Percentiles rank a stretch among this genome's conserved stretches.
phyloP scores from a whole-genome alignment of 2,888 invertebrate species.

The Tortrix viridana region DNA sequence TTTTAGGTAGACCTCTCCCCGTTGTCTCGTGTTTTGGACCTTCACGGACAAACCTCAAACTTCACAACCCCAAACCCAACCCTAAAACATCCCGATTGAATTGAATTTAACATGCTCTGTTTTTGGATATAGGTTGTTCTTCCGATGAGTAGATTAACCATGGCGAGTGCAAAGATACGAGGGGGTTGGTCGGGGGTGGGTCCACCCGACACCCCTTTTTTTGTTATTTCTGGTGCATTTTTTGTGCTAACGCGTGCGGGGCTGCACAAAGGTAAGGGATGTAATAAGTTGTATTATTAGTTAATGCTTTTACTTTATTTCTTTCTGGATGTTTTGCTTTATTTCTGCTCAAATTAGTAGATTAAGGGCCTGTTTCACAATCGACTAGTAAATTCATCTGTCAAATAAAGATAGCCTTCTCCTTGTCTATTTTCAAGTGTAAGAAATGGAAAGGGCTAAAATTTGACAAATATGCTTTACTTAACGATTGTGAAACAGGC shows the following conservation, averaged over 20 bases:
- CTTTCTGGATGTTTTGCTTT: neutral
- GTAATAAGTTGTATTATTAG: conserved; percentile 49
- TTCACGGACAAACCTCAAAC: conserved; percentile 56
- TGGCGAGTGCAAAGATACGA: conserved; percentile 80
- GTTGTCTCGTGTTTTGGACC: conserved; percentile 70
- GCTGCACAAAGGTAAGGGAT: conserved; percentile 54
- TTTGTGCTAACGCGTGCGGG: conserved; percentile 70
- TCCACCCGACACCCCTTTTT: conserved; percentile 71
- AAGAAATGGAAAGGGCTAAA: too few species aligned
- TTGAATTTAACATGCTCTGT: conserved; percentile 45
- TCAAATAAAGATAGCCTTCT: too few species aligned
- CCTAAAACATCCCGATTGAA: conserved; percentile 40
- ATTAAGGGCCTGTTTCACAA: too few species aligned
- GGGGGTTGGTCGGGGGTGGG: conserved; percentile 56
- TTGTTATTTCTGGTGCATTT: conserved; percentile 77
- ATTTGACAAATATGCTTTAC: too few species aligned
- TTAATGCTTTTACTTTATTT: conserved; percentile 39
- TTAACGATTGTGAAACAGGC: too few species aligned
- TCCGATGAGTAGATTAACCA: conserved; percentile 75
- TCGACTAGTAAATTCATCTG: too few species aligned
- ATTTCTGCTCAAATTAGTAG: neutral
- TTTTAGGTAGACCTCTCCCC: conserved; percentile 80
- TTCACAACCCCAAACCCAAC: conserved; percentile 40
- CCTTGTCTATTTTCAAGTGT: too few species aligned
- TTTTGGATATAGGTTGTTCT: conserved; percentile 69